A percentile compares a stretch with the other conserved stretches of the same genome.
These are phyloP conservation scores for Lethocerus indicus DNA, from an alignment of 1,140 invertebrate species.

Conservation along the genomic window DNA sequence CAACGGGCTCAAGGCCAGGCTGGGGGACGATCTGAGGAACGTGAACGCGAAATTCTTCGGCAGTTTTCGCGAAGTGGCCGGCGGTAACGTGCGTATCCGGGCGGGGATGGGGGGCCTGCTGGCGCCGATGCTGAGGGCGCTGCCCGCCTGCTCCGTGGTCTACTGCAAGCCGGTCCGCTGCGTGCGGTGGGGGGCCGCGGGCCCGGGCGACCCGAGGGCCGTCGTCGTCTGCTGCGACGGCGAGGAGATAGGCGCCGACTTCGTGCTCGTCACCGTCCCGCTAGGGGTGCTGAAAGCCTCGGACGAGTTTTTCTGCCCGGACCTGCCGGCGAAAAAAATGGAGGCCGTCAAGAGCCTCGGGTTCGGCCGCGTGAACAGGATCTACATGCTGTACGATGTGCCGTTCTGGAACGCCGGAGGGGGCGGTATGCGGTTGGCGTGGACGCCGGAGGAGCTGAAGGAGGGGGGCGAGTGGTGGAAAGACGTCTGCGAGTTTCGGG, in stretches of 20 bases:
- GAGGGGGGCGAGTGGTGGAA: slow-evolving; percentile 47
- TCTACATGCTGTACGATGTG: slow-evolving; percentile 4
- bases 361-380: slow-evolving; percentile 51
- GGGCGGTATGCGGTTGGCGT: slow-evolving; percentile 21
- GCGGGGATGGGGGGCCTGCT: slow-evolving; percentile 13
- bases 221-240: slow-evolving; percentile 52
- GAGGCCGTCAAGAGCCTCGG: slow-evolving; percentile 57
- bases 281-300: slow-evolving; percentile 69
- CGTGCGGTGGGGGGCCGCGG: slow-evolving; percentile 14
- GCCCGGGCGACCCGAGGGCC: slow-evolving; percentile 26
- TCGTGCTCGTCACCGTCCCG: slow-evolving; percentile 64
- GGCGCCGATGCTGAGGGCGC: slow-evolving; percentile 14
- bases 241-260: slow-evolving; percentile 53
- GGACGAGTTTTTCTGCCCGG: slow-evolving; percentile 54
- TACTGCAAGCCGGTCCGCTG: slow-evolving; percentile 13
- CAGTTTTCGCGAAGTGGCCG: slow-evolving; percentile 13
- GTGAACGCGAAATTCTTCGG: slow-evolving; percentile 16
- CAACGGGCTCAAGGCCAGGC: slow-evolving; percentile 35
- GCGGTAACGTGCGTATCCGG: slow-evolving; percentile 17
- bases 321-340: slow-evolving; percentile 51
- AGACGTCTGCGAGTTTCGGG: slow-evolving; percentile 30
- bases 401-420: slow-evolving; percentile 40
- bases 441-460: slow-evolving; percentile 17
- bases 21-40: slow-evolving; percentile 40
- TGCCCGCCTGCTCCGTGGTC: slow-evolving; percentile 11